Evolutionary conservation across 2,113 vertebrate genomes (phyloP).

Genomic region (Brienomyrus brachyistius): DNA sequence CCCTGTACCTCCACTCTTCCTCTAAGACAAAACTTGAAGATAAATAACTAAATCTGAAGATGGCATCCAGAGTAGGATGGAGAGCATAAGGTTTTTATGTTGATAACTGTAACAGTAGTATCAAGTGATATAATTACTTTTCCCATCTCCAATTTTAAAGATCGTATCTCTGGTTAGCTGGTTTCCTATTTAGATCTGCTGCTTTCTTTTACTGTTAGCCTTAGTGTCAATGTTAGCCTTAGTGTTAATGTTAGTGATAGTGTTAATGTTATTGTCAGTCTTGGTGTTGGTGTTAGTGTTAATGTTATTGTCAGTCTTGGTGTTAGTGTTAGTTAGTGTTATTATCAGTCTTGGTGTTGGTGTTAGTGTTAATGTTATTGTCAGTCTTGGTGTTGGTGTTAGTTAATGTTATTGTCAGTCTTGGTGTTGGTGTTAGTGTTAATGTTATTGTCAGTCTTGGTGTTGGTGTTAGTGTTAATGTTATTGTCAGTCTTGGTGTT

Average conservation of each 20-base stretch:
- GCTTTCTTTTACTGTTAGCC: not conserved
- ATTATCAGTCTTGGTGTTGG: not conserved
- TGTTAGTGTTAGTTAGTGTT: not conserved
- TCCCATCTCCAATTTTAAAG: not conserved
- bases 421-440: no score
- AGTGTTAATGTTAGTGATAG: not conserved
- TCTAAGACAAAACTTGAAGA: not conserved
- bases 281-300: not conserved
- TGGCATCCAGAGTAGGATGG: not conserved
- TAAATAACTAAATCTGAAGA: not conserved
- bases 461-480: no score
- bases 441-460: not conserved
- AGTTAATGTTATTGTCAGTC: not conserved
- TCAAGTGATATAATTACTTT: not conserved
- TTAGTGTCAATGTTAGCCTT: not conserved
- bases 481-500: not conserved
- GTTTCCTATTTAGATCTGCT: not conserved
- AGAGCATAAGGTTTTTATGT: not conserved
- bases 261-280: not conserved
- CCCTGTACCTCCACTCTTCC: slow-evolving; percentile 23
- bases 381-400: not conserved
- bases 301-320: not conserved
- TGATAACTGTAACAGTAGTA: not conserved
- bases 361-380: not conserved
- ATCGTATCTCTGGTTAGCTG: not conserved